A percentile compares a stretch with the other conserved stretches of the same genome.
Evolutionary conservation across 2,888 invertebrate genomes (phyloP).

Genomic region (Rhogogaster chlorosoma): DNA sequence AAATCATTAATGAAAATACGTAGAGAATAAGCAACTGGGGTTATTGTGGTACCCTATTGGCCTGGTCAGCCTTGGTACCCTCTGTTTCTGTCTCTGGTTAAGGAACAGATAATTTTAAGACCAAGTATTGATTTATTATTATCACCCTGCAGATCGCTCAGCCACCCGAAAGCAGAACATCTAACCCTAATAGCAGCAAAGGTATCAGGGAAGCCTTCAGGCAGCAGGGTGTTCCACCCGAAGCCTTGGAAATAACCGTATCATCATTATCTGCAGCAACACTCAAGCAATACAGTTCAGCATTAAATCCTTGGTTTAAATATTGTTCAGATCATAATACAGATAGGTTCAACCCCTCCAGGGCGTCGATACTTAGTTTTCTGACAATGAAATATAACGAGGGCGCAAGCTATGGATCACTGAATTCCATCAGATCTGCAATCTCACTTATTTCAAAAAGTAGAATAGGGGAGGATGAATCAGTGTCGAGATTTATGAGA

Average conservation of each 20-base stretch:
- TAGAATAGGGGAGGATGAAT: constrained; percentile 56
- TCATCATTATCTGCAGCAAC: constrained; percentile 61
- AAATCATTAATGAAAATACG: no score
- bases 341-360: constrained; percentile 6
- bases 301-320: constrained; percentile 59
- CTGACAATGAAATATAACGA: constrained; percentile 54
- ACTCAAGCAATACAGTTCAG: constrained; percentile 60
- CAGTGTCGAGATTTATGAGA: constrained; percentile 61
- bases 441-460: constrained; percentile 59
- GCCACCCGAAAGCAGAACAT: constrained; percentile 58
- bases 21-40: constrained; percentile 66
- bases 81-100: no score
- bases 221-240: constrained; percentile 53
- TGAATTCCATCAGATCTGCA: constrained; percentile 63
- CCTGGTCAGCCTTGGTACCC: no score
- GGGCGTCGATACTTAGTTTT: constrained; percentile 20
- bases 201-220: constrained; percentile 61
- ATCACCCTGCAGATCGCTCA: constrained; percentile 60
- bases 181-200: constrained; percentile 53
- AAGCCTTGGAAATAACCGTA: constrained; percentile 52
- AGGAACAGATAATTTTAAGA: no score
- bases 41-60: constrained; percentile 60
- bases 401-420: constrained; percentile 58
- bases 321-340: constrained; percentile 54
- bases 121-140: constrained; percentile 55